Evolutionary conservation across 2,797 vertebrate genomes (phyloP).

Genomic region (Coccyzus lansbergi): DNA sequence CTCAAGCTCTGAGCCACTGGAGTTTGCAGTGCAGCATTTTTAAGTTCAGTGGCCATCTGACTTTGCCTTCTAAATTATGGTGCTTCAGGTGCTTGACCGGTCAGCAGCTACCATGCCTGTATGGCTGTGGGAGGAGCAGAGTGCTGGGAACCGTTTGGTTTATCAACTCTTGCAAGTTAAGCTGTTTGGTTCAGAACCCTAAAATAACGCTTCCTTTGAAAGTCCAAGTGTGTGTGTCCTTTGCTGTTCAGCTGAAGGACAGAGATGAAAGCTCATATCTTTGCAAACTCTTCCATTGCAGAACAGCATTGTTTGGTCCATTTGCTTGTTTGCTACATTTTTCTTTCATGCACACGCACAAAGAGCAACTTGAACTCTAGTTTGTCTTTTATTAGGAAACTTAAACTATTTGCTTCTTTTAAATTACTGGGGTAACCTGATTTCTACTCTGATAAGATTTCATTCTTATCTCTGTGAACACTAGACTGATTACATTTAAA

Average conservation of each 20-base stretch:
- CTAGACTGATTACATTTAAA: background rate
- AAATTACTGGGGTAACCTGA: background rate
- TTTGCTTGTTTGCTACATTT: background rate
- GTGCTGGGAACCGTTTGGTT: background rate
- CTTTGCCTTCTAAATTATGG: background rate
- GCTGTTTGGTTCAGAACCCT: background rate
- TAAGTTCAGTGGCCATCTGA: background rate
- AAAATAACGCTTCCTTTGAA: background rate
- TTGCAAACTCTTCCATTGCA: background rate
- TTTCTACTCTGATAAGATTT: background rate
- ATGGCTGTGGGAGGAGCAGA: rapidly evolving
- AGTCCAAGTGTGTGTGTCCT: background rate
- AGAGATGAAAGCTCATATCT: background rate
- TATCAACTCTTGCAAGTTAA: background rate
- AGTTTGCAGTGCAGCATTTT: rapidly evolving
- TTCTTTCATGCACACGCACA: background rate
- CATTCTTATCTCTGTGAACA: background rate
- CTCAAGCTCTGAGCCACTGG: background rate
- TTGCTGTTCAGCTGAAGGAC: background rate
- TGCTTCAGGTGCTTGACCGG: background rate
- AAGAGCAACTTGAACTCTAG: background rate
- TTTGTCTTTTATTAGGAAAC: background rate
- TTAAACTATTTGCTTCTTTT: background rate
- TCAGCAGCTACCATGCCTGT: background rate
- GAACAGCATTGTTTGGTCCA: background rate